Percentiles rank a stretch among this genome's conserved stretches.
Conservation (phyloP, 1,140 invertebrate species). For the Dermatophagoides farinae region DNA sequence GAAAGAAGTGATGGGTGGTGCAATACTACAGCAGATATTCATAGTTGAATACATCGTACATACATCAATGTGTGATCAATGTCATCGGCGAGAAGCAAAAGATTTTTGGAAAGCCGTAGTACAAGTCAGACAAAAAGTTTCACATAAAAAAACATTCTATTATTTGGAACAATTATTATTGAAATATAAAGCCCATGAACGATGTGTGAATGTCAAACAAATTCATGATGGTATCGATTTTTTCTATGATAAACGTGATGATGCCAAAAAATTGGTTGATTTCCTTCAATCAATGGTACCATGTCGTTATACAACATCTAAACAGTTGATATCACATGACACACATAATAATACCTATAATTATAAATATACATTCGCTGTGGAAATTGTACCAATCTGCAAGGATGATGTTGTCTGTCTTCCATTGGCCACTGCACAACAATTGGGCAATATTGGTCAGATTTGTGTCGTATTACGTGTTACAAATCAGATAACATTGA, state of each 20-base stretch:
- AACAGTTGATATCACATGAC: constrained; percentile 92
- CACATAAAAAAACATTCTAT: constrained; percentile 91
- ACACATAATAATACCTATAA: constrained; percentile 90
- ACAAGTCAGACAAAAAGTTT: constrained; percentile 37
- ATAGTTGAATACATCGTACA: constrained; percentile 77
- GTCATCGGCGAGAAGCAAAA: constrained; percentile 86
- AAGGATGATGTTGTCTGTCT: constrained; percentile 88
- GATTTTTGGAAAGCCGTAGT: constrained; percentile 85
- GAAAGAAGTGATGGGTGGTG: constrained; percentile 48
- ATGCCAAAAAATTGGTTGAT: constrained; percentile 86
- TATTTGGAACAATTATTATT: constrained; percentile 93
- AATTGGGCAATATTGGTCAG: constrained; percentile 73
- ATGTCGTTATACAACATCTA: constrained; percentile 38
- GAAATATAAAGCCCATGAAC: constrained; percentile 77
- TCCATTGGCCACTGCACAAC: constrained; percentile 60
- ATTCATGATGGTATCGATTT: constrained; percentile 72
- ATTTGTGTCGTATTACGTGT: constrained; percentile 75
- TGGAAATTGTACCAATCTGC: constrained; percentile 90
- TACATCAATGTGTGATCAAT: constrained; percentile 92
- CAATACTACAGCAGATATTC: constrained; percentile 41
- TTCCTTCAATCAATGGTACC: constrained; percentile 73
- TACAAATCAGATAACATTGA: constrained; percentile 68
- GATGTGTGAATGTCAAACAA: constrained; percentile 81
- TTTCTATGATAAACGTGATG: constrained; percentile 66
- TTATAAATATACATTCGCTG: constrained; percentile 60